Evolutionary conservation across 2,113 vertebrate species (phyloP).

Genomic region (Bolborhynchus lineola): DNA sequence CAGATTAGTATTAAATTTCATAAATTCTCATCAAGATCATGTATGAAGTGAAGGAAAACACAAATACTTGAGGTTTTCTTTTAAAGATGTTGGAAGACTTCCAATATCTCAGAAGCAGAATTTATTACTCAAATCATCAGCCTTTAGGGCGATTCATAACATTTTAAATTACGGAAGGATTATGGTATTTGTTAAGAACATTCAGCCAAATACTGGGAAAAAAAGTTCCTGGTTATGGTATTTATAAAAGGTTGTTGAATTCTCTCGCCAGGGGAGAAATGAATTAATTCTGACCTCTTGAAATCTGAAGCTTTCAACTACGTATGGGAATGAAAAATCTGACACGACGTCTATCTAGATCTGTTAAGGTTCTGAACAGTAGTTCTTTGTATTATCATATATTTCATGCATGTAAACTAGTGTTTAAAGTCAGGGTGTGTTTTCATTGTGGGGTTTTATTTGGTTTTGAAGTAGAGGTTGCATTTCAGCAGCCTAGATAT

Average conservation of each 20-base stretch:
- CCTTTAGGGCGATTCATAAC: not conserved
- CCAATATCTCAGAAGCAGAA: not conserved
- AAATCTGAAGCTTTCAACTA: not conserved
- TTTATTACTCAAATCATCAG: not conserved
- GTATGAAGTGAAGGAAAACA: not conserved
- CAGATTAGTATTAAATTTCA: not conserved
- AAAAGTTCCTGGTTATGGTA: not conserved
- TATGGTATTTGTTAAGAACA: conserved; percentile 13
- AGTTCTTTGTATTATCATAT: not conserved
- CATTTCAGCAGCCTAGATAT: not conserved
- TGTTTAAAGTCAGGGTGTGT: not conserved
- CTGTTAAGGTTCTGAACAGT: not conserved
- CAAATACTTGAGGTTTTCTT: not conserved
- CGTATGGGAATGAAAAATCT: not conserved
- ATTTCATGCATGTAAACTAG: not conserved
- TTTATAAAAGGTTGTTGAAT: not conserved
- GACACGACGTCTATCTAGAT: not conserved
- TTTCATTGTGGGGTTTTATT: not conserved
- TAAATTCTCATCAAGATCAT: not conserved
- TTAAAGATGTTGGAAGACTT: not conserved
- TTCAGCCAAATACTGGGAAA: not conserved
- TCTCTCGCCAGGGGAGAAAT: not conserved
- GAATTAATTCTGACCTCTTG: not conserved
- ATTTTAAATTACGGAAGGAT: not conserved
- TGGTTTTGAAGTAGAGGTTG: rapidly evolving